Conservation (phyloP, 2,113 vertebrate genomes). For the Oncorhynchus nerka region DNA sequence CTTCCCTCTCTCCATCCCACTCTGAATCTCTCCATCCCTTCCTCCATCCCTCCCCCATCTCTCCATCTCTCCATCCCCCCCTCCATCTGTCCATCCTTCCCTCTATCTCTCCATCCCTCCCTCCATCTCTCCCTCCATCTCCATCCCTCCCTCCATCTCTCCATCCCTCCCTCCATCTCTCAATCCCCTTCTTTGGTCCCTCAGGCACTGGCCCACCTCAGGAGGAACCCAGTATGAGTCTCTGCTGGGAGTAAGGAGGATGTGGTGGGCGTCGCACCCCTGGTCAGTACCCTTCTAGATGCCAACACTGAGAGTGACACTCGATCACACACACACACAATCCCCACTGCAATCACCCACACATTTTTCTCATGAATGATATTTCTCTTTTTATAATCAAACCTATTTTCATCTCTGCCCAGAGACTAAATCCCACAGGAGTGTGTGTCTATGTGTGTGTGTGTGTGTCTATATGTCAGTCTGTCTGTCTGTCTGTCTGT, state of each 20-base stretch:
- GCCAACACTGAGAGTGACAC: slow-evolving; percentile 17
- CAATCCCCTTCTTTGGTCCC: neutral
- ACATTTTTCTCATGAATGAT: slow-evolving; percentile 44
- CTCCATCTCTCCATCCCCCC: neutral
- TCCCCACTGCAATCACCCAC: slow-evolving; percentile 44
- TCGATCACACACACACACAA: slow-evolving; percentile 12
- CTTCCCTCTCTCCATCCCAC: no score
- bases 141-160: no score
- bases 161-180: neutral
- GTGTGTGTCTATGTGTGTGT: neutral
- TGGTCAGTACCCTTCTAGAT: slow-evolving; percentile 25
- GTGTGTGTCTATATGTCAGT: neutral
- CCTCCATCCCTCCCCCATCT: no score
- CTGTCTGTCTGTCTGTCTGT: neutral
- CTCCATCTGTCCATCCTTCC: no score
- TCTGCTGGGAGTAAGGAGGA: slow-evolving; percentile 34
- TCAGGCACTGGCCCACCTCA: slow-evolving; percentile 21
- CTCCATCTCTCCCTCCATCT: neutral
- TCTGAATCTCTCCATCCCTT: no score
- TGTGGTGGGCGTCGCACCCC: slow-evolving; percentile 35
- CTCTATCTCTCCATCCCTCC: neutral
- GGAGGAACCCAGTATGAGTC: slow-evolving; percentile 35
- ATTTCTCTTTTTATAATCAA: slow-evolving; percentile 52
- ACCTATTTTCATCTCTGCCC: slow-evolving; percentile 65
- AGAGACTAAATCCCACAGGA: slow-evolving; percentile 25